Conservation (phyloP, 1,140 invertebrate genomes). For the Palaemon carinicauda region DNA sequence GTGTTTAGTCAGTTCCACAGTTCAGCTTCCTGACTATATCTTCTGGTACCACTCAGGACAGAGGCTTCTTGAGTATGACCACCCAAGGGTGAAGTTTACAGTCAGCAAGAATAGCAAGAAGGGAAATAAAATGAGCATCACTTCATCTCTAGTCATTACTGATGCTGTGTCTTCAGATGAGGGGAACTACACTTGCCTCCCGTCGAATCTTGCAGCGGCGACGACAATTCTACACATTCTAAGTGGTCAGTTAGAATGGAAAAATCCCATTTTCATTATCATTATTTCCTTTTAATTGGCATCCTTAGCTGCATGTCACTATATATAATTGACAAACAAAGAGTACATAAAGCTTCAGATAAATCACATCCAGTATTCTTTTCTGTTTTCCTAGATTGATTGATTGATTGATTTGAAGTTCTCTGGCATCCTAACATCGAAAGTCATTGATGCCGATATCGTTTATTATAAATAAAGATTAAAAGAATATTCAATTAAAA, state of each 20-base stretch:
- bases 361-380: too few species aligned
- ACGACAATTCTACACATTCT: slow-evolving; percentile 63
- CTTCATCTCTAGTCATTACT: slow-evolving; percentile 59
- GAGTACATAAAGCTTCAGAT: too few species aligned
- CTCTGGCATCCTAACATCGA: too few species aligned
- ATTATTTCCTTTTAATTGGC: too few species aligned
- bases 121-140: slow-evolving; percentile 52
- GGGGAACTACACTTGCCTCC: slow-evolving; percentile 63
- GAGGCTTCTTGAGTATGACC: slow-evolving; percentile 56
- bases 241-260: slow-evolving; percentile 63
- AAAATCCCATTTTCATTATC: too few species aligned
- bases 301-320: too few species aligned
- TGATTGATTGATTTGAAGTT: too few species aligned
- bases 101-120: slow-evolving; percentile 58
- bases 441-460: too few species aligned
- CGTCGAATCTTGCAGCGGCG: slow-evolving; percentile 62
- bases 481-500: too few species aligned
- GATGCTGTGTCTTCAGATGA: slow-evolving; percentile 61
- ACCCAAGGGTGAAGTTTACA: slow-evolving; percentile 62
- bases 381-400: too few species aligned
- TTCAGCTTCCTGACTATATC: slow-evolving; percentile 62
- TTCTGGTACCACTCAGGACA: slow-evolving; percentile 61
- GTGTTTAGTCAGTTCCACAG: slow-evolving; percentile 61
- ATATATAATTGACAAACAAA: too few species aligned
- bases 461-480: too few species aligned